Evolutionary conservation across 2,797 vertebrate species (phyloP), one percentile per base, ranked within the genome.

Genomic region (Coregonus sp.): DNA sequence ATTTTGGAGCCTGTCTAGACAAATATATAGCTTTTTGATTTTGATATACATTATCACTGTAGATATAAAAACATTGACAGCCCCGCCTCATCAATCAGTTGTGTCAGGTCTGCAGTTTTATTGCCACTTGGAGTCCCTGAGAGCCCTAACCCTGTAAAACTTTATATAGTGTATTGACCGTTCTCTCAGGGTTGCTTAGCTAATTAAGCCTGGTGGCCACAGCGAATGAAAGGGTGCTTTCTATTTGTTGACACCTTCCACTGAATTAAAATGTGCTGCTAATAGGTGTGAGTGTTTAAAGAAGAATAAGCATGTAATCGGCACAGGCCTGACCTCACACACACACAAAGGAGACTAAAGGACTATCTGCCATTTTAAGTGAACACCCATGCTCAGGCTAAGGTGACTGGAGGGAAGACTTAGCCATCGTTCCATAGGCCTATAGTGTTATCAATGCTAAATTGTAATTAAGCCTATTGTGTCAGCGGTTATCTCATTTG

Each of bases 161-260:
- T 93, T 92, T 89, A 90, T 84, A 81, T 82, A 89, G 90, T 74
- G 84, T 87, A 91, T 82, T 87, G 90, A 92, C 85, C 82, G 35
- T 66, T 84, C 88, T 76, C 88, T 88, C 70, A 18, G 80, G 90
- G 88, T 90, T 92, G 91, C 89, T 89, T 72, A 82, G 90, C 92
- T 93, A 88, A 92, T 95, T 90, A 91, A 91, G 85, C 81, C 89
- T 81, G 86, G 77, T 81, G 88, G 89, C 84, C 84, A 85, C 81
- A 87, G 84, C 91, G 86, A 76, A 88, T 78, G 81, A 70, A 35
- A 81, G 86, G 70, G 82, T 77, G 81, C 82, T 83, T 90, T 89
- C 86, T 85, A 73, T 89, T 90, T 86, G 86, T 93, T 81, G 84
- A 94, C 94, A 94, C 94, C 93, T 95, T 87, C 33, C 78, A 79